Base-by-base conservation (phyloP, 2,113 vertebrate genomes). In the Caloenas nicobarica region DNA sequence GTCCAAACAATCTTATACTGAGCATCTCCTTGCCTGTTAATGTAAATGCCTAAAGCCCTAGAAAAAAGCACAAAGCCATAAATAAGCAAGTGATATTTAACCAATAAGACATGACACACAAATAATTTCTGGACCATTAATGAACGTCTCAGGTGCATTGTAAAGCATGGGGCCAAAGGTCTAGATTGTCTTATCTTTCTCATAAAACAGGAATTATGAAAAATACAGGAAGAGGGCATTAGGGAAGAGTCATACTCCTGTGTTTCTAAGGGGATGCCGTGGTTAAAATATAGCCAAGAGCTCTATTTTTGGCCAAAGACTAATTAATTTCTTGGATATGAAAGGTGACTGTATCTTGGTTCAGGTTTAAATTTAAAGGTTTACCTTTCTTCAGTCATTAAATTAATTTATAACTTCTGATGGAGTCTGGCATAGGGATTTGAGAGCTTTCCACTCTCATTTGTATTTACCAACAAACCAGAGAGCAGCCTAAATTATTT, bases 61-160 rank as follows among this genome's bases (percentile, higher is more conserved):
- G 53, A 77, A 89, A 72, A 31, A 72, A 77, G 17, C 19, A 54
- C 25, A 5, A 85, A 80, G 40, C 22, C 82, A 57, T 90, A 93
- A 96, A 78, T 54, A 72, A 88, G 11, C 13, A 51, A 68, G 24
- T 84, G 73, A 57, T 91, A 61, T 79, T 89, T 88, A 95, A 87
- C 73, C 87, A 87, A 34, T 60, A 85, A 87, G 57, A 50, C 21
- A 31, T 60, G 71, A 70, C 70, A 81, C 17, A 81, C 62, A 90
- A 76, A 80, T 66, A 88, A 92, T 92, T 93, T 87, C 95, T 78
- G 38, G 60, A 42, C 62, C 54, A 74, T 48, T 81, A 82, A 65
- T n/a, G 42, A 88, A 88, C 1, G 13, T 60, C 83, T 91, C 70
- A 36, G 38, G 57, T 93, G 89, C 46, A 53, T 64, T 79, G 40